Conservation (phyloP, 2,113 vertebrate genomes). For the Hippocampus abdominalis region DNA sequence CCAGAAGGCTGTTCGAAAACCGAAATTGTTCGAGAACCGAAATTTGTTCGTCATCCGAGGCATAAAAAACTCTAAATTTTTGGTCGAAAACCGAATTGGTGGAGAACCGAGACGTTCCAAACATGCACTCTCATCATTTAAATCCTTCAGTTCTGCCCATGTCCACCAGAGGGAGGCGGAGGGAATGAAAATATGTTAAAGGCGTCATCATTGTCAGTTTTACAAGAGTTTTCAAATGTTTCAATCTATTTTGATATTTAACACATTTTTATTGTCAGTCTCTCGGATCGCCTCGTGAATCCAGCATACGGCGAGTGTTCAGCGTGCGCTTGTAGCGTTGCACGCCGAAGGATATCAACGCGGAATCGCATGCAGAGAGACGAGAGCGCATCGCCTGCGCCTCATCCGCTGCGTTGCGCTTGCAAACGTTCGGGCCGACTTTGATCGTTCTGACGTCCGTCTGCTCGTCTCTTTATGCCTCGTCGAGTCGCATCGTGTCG, state of each 20-base stretch:
- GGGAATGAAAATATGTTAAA: not conserved
- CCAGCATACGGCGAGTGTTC: not conserved
- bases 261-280: too few species aligned
- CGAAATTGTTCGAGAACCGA: too few species aligned
- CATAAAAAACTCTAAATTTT: too few species aligned
- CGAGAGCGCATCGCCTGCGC: not conserved
- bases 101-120: too few species aligned
- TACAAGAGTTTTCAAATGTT: not conserved
- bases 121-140: not conserved
- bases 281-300: too few species aligned
- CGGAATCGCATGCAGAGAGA: not conserved
- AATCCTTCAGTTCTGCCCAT: not conserved
- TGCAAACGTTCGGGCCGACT: not conserved
- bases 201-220: not conserved
- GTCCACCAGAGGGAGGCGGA: not conserved
- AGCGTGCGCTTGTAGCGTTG: not conserved
- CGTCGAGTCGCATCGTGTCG: slow-evolving; percentile 4
- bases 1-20: too few species aligned
- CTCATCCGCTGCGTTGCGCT: not conserved
- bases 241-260: too few species aligned
- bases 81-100: too few species aligned
- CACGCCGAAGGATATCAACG: not conserved
- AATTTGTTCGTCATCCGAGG: too few species aligned
- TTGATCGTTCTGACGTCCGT: not conserved
- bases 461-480: slow-evolving; percentile 5